Evolutionary conservation across 2,113 vertebrate species (phyloP).

Genomic region (Serilophus lunatus): DNA sequence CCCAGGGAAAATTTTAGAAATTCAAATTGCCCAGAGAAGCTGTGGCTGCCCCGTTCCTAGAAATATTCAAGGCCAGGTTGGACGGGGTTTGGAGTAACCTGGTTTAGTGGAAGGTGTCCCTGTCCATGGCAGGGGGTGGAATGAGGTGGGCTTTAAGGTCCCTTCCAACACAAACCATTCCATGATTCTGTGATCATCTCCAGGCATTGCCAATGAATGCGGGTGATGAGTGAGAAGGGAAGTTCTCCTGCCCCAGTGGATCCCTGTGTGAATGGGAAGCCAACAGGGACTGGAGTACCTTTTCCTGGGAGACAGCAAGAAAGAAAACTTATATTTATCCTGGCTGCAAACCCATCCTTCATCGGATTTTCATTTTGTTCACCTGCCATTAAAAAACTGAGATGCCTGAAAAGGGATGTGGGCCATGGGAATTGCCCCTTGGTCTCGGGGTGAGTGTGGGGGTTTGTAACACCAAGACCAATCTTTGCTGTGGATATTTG

Average conservation of each 20-base stretch:
- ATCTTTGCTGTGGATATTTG: not conserved
- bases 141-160: not conserved
- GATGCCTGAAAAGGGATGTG: not conserved
- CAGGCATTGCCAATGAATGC: not conserved
- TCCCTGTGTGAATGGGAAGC: not conserved
- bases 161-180: not conserved
- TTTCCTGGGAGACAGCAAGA: not conserved
- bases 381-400: not conserved
- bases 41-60: not conserved
- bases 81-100: not conserved
- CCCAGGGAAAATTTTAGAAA: not conserved
- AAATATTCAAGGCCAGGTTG: not conserved
- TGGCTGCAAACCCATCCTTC: not conserved
- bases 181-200: not conserved
- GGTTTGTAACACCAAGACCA: not conserved
- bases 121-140: not conserved
- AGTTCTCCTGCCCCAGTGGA: not conserved
- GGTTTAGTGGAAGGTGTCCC: not conserved
- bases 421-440: not conserved
- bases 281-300: not conserved
- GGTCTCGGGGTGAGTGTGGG: fast-evolving
- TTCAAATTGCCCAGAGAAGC: not conserved
- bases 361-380: not conserved
- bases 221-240: not conserved
- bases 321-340: not conserved